These are phyloP conservation scores for Irena cyanogastra DNA, from an alignment of 2,113 vertebrate genomes.

Conservation along the genomic window DNA sequence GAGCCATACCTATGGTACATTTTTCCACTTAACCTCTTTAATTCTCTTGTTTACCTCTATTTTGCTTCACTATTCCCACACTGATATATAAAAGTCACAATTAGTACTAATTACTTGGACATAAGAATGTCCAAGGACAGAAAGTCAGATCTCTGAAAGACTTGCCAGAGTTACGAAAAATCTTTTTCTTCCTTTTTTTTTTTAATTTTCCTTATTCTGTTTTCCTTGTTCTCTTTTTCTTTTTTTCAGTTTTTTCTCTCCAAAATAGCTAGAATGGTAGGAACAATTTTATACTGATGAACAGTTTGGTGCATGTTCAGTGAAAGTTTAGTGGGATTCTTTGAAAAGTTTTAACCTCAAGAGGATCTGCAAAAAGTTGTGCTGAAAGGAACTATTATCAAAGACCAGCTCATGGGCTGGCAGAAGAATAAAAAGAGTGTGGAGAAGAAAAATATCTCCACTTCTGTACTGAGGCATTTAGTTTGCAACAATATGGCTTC, in stretches of 20 bases:
- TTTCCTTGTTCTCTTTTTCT: background rate
- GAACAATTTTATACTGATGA: background rate
- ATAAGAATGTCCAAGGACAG: background rate
- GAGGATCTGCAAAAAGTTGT: background rate
- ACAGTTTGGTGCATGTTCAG: background rate
- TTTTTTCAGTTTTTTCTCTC: background rate
- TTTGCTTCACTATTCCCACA: background rate
- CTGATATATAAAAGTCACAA: background rate
- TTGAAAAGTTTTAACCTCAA: background rate
- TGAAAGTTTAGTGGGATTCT: background rate
- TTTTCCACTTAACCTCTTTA: background rate
- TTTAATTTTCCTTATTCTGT: too few species aligned
- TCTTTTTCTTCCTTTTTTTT: accelerated
- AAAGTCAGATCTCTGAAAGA: background rate
- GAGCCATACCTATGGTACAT: background rate
- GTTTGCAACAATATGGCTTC: background rate
- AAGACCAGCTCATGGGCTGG: background rate
- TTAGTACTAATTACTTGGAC: background rate
- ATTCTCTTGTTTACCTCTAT: background rate
- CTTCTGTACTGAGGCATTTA: background rate
- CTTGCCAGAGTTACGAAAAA: background rate
- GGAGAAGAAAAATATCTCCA: background rate
- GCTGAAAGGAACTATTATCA: background rate
- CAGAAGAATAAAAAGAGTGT: background rate
- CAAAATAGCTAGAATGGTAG: background rate